Percentiles rank a stretch among this genome's conserved stretches.
Conservation (phyloP, 2,888 invertebrate genomes). For the Belgica antarctica region DNA sequence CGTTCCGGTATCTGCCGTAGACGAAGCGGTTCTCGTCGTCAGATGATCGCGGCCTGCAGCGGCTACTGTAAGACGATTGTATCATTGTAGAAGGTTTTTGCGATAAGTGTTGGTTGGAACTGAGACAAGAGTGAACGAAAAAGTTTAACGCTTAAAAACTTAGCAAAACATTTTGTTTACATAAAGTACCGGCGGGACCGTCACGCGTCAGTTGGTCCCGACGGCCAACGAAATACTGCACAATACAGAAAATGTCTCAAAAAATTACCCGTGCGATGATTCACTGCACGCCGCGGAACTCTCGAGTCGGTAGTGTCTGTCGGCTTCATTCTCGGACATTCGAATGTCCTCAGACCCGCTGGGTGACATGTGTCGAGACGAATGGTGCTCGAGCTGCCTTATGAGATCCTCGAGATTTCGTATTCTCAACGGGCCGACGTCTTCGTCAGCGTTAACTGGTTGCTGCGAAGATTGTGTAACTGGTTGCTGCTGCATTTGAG, state of each 20-base stretch:
- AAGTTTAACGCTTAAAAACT: neutral
- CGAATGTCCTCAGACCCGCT: conserved; percentile 85
- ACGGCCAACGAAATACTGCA: too few species aligned
- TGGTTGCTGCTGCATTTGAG: conserved; percentile 49
- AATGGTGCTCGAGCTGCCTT: conserved; percentile 82
- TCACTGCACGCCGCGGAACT: conserved; percentile 69
- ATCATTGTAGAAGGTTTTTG: conserved; percentile 57
- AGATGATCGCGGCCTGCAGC: conserved; percentile 60
- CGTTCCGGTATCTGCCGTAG: conserved; percentile 66
- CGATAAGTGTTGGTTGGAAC: conserved; percentile 57
- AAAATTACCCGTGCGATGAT: conserved; percentile 67
- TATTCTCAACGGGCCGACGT: conserved; percentile 81
- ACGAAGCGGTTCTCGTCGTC: conserved; percentile 74
- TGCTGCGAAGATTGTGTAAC: conserved; percentile 51
- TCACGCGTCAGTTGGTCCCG: too few species aligned
- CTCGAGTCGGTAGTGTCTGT: conserved; percentile 83
- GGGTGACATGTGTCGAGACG: conserved; percentile 83
- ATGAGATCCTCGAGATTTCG: conserved; percentile 89
- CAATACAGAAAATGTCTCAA: neutral
- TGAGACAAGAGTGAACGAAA: conserved; percentile 46
- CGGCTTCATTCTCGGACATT: conserved; percentile 82
- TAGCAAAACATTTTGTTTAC: neutral
- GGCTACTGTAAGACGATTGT: conserved; percentile 58
- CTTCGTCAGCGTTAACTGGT: conserved; percentile 66
- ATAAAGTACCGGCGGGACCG: neutral